A percentile compares a stretch with the other conserved stretches of the same genome.
These are phyloP conservation scores for Gnathonemus longibarbis DNA, from an alignment of 2,113 vertebrate genomes.

Conservation along the genomic window DNA sequence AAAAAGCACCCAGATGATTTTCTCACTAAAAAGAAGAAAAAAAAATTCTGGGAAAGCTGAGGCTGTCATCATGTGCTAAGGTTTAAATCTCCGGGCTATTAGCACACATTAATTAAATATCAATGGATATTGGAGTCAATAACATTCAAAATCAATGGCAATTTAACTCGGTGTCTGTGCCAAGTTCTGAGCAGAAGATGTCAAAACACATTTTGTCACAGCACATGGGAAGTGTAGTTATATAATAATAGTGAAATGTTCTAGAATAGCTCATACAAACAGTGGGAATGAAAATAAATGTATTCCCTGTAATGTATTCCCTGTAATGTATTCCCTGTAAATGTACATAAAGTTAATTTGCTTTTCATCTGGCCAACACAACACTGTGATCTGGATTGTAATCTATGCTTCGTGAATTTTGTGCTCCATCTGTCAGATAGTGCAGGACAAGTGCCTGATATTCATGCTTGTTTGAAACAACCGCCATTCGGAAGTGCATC, in stretches of 20 bases:
- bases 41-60: background rate
- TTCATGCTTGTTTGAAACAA: background rate
- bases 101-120: background rate
- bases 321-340: background rate
- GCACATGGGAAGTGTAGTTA: background rate
- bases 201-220: background rate
- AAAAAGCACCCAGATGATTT: background rate
- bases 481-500: background rate
- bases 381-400: background rate
- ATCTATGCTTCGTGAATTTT: background rate
- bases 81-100: background rate
- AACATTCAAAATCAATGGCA: background rate
- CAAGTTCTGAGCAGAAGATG: slow-evolving; percentile 1
- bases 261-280: background rate
- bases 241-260: background rate
- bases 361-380: background rate
- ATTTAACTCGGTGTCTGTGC: background rate
- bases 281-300: background rate
- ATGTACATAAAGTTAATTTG: background rate
- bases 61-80: background rate
- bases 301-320: background rate
- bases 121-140: background rate
- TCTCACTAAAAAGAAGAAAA: background rate
- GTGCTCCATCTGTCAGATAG: background rate
- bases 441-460: background rate